These are phyloP conservation scores for Lepidurus couesii DNA, from an alignment of 1,140 invertebrate species.

Conservation along the genomic window DNA sequence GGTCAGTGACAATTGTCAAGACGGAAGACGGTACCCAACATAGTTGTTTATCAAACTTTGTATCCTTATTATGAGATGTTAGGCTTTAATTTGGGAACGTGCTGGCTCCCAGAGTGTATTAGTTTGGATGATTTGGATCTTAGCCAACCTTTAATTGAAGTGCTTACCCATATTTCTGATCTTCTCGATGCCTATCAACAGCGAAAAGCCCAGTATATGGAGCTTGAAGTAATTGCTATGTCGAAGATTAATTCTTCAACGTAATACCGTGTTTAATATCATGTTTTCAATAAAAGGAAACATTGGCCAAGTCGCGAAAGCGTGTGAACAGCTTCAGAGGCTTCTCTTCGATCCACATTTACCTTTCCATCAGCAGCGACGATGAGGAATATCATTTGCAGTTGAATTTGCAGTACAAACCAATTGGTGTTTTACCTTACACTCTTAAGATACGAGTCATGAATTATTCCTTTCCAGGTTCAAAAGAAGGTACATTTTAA, in stretches of 20 bases:
- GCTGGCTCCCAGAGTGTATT: conserved; percentile 23
- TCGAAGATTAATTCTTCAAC: not conserved
- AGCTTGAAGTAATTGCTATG: not conserved
- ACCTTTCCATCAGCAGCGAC: too few species aligned
- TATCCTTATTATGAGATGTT: not conserved
- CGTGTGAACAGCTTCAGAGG: too few species aligned
- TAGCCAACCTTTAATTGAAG: conserved; percentile 6
- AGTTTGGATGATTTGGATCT: not conserved
- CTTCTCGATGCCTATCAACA: not conserved
- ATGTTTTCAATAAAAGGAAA: too few species aligned
- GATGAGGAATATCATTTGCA: too few species aligned
- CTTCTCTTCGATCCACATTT: too few species aligned
- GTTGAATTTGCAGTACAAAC: too few species aligned
- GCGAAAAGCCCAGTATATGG: not conserved
- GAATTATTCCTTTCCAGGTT: too few species aligned
- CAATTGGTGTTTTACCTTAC: too few species aligned
- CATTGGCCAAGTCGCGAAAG: too few species aligned
- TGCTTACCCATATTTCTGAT: conserved; percentile 16
- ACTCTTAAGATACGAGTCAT: too few species aligned
- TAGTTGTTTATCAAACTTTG: not conserved
- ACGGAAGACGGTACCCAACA: not conserved
- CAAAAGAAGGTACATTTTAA: too few species aligned
- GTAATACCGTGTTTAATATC: not conserved
- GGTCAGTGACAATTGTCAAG: not conserved
- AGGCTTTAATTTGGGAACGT: conserved; percentile 20